Base-by-base conservation (phyloP, 2,888 invertebrate species). In the Tenthredo livida region DNA sequence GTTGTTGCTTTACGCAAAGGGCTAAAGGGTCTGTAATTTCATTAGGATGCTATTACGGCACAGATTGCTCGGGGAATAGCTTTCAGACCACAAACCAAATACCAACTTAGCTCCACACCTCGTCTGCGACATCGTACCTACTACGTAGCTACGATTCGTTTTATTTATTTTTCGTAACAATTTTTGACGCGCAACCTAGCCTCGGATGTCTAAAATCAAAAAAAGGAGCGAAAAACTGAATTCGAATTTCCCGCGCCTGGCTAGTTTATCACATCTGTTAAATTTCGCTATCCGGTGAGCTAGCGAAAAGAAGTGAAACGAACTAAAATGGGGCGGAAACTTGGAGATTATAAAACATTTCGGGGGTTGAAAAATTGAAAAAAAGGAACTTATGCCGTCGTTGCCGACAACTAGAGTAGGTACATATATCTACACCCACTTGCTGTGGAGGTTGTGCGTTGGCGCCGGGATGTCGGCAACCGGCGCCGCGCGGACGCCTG, bases 1-100 rank as follows among this genome's bases (percentile, higher is more conserved):
- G 83, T 54, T 84, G 83, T 67, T 65, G 86, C 85, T 70, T 82
- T 77, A 77, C 78, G 85, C 85, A 88, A 88, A 87, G 87, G 88
- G 70, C 70, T 83, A 83, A 83, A 83, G 83, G 83, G 43, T 83
- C 61, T 83, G 87, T 89, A 89, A 89, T 86, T 87, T 85, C 85
- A 88, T 89, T 89, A 89, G 86, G 84, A 87, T 85, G 87, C 88
- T 88, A 89, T 88, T 88, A 89, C 87, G 86, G 88, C 86, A 87
- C 83, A 88, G 88, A 89, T 89, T 89, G 88, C 88, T 88, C 88
- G 87, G 88, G 88, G 89, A 89, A 89, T 89, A 89, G 87, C 87
- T 87, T 88, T 85, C 86, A 83, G 70, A 29, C 83, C 65, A 15
- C 67, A 83, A 83, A 83, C 61, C 83, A 70, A 83, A 70, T 83